Percentiles rank a stretch among this genome's conserved stretches.
These are phyloP conservation scores for Wiebesia pumilae DNA, from an alignment of 1,140 invertebrate species.

Conservation along the genomic window DNA sequence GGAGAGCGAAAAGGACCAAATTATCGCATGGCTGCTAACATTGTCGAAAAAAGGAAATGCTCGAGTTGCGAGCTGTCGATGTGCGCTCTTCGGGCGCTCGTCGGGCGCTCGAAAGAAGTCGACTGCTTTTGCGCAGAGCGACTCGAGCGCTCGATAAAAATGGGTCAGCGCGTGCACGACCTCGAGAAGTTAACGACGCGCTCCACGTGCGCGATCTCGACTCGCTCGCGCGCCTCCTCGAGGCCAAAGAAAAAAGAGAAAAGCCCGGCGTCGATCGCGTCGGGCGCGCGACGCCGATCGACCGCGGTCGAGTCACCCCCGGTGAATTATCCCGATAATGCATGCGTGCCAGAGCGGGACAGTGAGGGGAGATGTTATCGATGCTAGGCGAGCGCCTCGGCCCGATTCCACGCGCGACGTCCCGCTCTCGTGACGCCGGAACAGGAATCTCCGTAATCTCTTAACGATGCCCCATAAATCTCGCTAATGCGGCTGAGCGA, in stretches of 20 bases:
- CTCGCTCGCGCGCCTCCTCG: neutral
- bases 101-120: neutral
- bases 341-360: conserved; percentile 57
- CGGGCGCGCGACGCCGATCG: neutral
- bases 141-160: conserved; percentile 27
- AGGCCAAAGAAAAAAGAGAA: conserved; percentile 2
- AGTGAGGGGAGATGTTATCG: conserved; percentile 58
- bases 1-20: too few species aligned
- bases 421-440: conserved; percentile 41
- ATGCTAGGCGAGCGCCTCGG: conserved; percentile 35
- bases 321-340: conserved; percentile 57
- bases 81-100: neutral
- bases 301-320: neutral
- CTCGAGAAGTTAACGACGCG: conserved; percentile 14
- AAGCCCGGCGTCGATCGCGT: conserved; percentile 24
- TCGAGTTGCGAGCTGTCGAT: neutral
- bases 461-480: conserved; percentile 49
- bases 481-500: conserved; percentile 16
- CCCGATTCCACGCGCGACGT: conserved; percentile 32
- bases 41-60: neutral
- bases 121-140: neutral
- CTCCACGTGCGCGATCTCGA: neutral
- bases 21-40: too few species aligned
- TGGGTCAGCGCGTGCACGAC: conserved; percentile 34
- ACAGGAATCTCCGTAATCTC: conserved; percentile 50